Evolutionary conservation across 2,797 vertebrate species (phyloP).

Genomic region (Bovichtus diacanthus): DNA sequence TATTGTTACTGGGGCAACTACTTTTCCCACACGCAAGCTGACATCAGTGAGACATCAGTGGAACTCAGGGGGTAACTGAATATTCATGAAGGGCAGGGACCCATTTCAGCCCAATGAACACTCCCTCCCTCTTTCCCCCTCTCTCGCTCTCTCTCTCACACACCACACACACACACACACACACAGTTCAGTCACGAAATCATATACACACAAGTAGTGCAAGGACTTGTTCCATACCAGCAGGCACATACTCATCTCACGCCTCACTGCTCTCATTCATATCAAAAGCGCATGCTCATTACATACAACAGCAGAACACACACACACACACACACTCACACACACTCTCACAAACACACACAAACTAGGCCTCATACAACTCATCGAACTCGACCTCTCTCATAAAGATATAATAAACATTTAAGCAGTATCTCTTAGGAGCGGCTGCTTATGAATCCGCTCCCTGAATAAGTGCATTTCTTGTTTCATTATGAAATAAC

Average conservation of each 20-base stretch:
- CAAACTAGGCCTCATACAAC: constrained; percentile 48
- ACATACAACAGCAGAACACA: constrained; percentile 67
- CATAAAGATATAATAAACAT: constrained; percentile 74
- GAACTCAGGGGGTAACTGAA: constrained; percentile 74
- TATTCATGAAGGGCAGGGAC: constrained; percentile 85
- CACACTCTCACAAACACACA: constrained; percentile 37
- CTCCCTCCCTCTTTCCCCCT: constrained; percentile 34
- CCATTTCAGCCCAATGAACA: constrained; percentile 80
- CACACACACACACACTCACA: constrained; percentile 34
- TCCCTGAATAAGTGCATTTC: constrained; percentile 68
- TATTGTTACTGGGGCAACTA: constrained; percentile 73
- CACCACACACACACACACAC: constrained; percentile 39
- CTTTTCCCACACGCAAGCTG: constrained; percentile 80
- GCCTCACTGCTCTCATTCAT: constrained; percentile 82
- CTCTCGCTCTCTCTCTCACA: constrained; percentile 4
- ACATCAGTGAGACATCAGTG: constrained; percentile 80
- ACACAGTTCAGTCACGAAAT: constrained; percentile 56
- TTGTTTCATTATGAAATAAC: constrained; percentile 74
- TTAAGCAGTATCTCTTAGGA: constrained; percentile 65
- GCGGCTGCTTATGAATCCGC: constrained; percentile 70
- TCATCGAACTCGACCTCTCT: constrained; percentile 68
- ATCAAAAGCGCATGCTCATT: constrained; percentile 81
- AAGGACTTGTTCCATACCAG: constrained; percentile 83
- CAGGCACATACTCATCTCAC: constrained; percentile 84
- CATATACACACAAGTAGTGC: constrained; percentile 68